Percentiles rank a stretch among this genome's conserved stretches.
Conservation (phyloP, 2,888 invertebrate genomes). For the Cataglyphis livida region DNA sequence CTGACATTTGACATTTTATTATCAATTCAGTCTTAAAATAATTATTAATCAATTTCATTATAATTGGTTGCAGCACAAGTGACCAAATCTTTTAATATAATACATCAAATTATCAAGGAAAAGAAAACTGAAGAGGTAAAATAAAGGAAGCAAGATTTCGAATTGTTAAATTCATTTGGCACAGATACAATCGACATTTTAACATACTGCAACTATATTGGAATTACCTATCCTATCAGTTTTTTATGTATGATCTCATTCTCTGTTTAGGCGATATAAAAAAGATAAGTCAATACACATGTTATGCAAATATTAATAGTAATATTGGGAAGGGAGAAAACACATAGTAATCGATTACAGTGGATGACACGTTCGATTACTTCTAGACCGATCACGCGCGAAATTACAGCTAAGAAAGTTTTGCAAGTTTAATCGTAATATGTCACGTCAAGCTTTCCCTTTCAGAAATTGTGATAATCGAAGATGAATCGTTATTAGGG, state of each 20-base stretch:
- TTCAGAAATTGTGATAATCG: background rate
- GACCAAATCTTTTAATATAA: constrained; percentile 59
- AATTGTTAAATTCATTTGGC: constrained; percentile 80
- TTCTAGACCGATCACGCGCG: constrained; percentile 62
- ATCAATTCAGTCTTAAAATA: constrained; percentile 77
- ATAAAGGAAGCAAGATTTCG: constrained; percentile 13
- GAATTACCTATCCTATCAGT: constrained; percentile 78
- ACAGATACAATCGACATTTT: constrained; percentile 82
- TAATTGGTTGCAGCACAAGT: constrained; percentile 55
- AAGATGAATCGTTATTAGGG: constrained; percentile 9
- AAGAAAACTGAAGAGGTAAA: constrained; percentile 57
- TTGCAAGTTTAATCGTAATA: constrained; percentile 33
- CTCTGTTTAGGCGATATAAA: constrained; percentile 71
- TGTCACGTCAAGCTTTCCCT: constrained; percentile 12
- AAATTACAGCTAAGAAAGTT: constrained; percentile 36
- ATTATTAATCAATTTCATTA: constrained; percentile 60
- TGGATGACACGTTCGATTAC: constrained; percentile 82
- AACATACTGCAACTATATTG: constrained; percentile 80
- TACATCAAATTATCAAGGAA: constrained; percentile 52
- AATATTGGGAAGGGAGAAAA: constrained; percentile 50
- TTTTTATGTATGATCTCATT: constrained; percentile 74
- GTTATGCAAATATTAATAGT: constrained; percentile 59
- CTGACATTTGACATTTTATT: constrained; percentile 54
- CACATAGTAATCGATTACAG: constrained; percentile 75
- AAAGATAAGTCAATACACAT: constrained; percentile 58